Evolutionary conservation across 1,140 invertebrate species (phyloP).

Genomic region (Brachionus sp.): DNA sequence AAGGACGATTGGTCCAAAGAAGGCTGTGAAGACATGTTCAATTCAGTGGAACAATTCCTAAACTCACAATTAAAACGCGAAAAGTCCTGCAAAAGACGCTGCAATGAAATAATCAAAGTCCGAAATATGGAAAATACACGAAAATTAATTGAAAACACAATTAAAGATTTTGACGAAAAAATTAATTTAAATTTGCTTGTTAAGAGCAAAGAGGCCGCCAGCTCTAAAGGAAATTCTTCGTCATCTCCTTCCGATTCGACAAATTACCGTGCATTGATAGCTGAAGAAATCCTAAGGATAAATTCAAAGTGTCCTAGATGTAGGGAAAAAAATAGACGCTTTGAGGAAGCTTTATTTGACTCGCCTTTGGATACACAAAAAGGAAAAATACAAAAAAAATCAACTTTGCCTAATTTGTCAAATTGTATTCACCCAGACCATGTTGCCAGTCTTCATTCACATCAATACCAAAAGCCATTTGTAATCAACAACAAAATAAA

Average conservation of each 20-base stretch:
- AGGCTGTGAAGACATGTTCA: not conserved
- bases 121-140: not conserved
- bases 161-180: constrained; percentile 37
- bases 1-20: constrained; percentile 31
- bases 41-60: not conserved
- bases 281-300: not conserved
- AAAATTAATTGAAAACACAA: constrained; percentile 6
- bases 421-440: not conserved
- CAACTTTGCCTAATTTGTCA: not conserved
- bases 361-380: not conserved
- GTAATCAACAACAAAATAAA: not conserved
- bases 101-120: not conserved
- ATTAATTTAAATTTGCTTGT: constrained; percentile 9
- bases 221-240: not conserved
- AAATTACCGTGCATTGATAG: not conserved
- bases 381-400: not conserved
- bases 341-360: not conserved
- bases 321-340: constrained; percentile 29
- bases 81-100: constrained; percentile 18
- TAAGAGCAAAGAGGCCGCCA: not conserved
- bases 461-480: not conserved
- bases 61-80: not conserved
- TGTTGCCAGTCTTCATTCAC: not conserved
- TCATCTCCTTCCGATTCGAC: not conserved
- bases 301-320: not conserved